Percentiles rank a stretch among this genome's conserved stretches.
Conservation (phyloP, 2,888 invertebrate genomes). For the Netelia fuscicornis region DNA sequence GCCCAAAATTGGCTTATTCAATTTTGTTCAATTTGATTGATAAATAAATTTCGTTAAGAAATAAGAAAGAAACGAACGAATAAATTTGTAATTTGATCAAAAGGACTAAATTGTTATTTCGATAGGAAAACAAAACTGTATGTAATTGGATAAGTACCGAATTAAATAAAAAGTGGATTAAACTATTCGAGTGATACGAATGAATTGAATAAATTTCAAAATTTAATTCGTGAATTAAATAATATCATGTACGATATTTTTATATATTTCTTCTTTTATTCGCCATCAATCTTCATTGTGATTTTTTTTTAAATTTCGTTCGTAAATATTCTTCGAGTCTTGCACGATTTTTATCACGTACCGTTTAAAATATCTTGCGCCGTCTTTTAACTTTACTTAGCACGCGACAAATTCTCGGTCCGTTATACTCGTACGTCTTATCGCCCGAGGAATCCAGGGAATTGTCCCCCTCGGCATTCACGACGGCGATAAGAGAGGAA, state of each 20-base stretch:
- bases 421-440: not conserved
- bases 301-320: not conserved
- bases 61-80: not conserved
- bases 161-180: no score
- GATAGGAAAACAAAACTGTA: no score
- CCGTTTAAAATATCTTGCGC: not conserved
- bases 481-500: not conserved
- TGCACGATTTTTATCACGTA: not conserved
- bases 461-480: not conserved
- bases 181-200: no score
- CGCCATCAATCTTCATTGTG: no score
- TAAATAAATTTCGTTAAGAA: not conserved
- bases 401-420: constrained; percentile 3
- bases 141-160: no score
- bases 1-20: no score
- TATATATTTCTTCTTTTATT: no score
- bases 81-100: not conserved
- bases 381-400: not conserved
- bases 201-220: no score
- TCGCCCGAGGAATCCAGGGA: not conserved
- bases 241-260: no score
- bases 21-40: not conserved
- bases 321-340: not conserved
- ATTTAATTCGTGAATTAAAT: no score
- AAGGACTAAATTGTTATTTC: no score